These are phyloP conservation scores for Argya squamiceps DNA, from an alignment of 2,797 vertebrate species.

Conservation along the genomic window DNA sequence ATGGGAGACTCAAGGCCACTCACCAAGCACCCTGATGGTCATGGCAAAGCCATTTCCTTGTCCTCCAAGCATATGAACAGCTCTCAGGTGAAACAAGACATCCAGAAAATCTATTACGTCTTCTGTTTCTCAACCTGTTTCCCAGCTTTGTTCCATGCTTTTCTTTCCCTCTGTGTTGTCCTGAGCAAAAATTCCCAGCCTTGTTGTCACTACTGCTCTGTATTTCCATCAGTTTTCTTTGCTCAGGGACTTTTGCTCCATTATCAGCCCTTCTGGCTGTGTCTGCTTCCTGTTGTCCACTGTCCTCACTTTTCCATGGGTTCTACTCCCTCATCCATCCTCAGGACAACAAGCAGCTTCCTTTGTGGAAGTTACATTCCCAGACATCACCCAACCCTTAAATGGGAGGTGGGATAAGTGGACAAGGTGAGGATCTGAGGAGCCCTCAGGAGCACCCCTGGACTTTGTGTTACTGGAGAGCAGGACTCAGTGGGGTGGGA, in stretches of 20 bases:
- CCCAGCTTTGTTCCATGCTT: neutral
- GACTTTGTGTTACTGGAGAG: neutral
- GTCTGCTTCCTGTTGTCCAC: accelerated
- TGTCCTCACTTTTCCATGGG: neutral
- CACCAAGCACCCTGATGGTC: neutral
- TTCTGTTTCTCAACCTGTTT: neutral
- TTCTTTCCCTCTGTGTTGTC: neutral
- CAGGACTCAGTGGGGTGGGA: neutral
- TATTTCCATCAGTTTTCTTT: neutral
- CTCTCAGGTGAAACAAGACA: neutral
- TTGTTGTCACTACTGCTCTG: neutral
- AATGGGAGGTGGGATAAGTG: neutral
- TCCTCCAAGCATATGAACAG: neutral
- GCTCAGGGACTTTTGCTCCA: neutral
- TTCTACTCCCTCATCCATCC: neutral
- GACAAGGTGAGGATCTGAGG: neutral
- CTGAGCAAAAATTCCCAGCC: neutral
- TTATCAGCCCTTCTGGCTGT: neutral
- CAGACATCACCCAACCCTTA: neutral
- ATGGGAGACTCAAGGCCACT: neutral
- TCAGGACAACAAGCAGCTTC: neutral
- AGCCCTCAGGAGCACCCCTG: neutral
- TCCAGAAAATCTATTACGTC: neutral
- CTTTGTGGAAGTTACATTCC: neutral
- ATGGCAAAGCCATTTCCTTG: neutral